These are phyloP conservation scores for Macrostomum cliftonense DNA, from an alignment of 2,888 invertebrate species.

Conservation along the genomic window DNA sequence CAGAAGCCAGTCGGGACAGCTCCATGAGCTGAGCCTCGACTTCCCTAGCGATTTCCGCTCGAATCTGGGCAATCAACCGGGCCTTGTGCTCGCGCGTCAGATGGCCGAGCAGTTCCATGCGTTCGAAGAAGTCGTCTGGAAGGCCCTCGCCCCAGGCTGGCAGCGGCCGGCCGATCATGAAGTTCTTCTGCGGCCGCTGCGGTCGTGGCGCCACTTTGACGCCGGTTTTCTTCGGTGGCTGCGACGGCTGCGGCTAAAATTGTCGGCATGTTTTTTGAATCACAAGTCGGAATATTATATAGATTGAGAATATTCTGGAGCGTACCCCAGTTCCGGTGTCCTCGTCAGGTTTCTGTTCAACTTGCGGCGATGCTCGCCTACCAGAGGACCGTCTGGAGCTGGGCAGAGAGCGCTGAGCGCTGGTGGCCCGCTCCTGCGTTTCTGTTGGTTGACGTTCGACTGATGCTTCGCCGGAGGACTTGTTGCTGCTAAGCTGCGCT, in stretches of 20 bases:
- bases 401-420: conserved; percentile 12
- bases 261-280: too few species aligned
- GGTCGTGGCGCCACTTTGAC: too few species aligned
- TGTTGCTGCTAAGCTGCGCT: conserved; percentile 12
- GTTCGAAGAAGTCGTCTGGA: conserved; percentile 29
- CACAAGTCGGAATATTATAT: too few species aligned
- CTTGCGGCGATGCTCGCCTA: background rate
- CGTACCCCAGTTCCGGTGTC: too few species aligned
- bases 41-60: conserved; percentile 20
- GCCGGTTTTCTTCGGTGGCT: background rate
- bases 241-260: conserved; percentile 13
- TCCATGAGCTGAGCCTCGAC: conserved; percentile 29
- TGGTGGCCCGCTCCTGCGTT: background rate
- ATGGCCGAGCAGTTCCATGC: conserved; percentile 25
- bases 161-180: conserved; percentile 15
- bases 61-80: conserved; percentile 22
- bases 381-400: conserved; percentile 2
- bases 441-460: background rate
- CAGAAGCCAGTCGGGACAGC: conserved; percentile 21
- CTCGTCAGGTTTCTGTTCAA: background rate
- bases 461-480: conserved; percentile 16
- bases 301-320: too few species aligned
- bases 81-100: conserved; percentile 22
- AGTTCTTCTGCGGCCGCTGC: conserved; percentile 13
- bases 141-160: conserved; percentile 23